Conservation (phyloP, 2,113 vertebrate species). For the Tapirus terrestris region DNA sequence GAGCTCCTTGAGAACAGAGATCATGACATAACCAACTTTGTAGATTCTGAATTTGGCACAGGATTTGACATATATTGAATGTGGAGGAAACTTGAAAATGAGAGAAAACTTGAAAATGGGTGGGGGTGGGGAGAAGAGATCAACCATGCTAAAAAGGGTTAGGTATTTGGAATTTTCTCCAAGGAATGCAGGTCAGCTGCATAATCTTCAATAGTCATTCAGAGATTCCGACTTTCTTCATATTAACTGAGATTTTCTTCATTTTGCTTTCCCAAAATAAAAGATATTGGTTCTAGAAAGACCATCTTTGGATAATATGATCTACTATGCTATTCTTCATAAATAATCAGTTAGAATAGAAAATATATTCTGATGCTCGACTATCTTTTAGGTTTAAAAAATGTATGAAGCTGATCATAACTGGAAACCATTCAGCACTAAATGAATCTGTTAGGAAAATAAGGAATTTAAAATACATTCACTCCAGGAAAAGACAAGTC, state of each 20-base stretch:
- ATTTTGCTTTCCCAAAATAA: conserved; percentile 20
- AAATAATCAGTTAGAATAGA: conserved; percentile 46
- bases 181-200: background rate
- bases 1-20: background rate
- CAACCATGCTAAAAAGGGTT: background rate
- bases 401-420: background rate
- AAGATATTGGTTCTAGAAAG: background rate
- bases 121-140: background rate
- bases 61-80: background rate
- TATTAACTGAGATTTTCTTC: background rate
- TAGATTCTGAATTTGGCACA: background rate
- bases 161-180: background rate
- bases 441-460: conserved; percentile 52
- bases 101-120: background rate
- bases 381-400: conserved; percentile 36
- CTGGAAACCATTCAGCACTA: conserved; percentile 35
- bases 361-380: conserved; percentile 32
- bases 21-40: background rate
- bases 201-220: background rate
- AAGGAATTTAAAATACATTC: conserved; percentile 37
- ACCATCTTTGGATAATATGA: background rate
- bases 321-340: background rate
- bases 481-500: conserved; percentile 39
- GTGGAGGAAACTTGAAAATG: background rate
- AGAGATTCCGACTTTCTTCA: conserved; percentile 3